Conservation (phyloP, 2,113 vertebrate genomes). For the Paramormyrops kingsleyae region DNA sequence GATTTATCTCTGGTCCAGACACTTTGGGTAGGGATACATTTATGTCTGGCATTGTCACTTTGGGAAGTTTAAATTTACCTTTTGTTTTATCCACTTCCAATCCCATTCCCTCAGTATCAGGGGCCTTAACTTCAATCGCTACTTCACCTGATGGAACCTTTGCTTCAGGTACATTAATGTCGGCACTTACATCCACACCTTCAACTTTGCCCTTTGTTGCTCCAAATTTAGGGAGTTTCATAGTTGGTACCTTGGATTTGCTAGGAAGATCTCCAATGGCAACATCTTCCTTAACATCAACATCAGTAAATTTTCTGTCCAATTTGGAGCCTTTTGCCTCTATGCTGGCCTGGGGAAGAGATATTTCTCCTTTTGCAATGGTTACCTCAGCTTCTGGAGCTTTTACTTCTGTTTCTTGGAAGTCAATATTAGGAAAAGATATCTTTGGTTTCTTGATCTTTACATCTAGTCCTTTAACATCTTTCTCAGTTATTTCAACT, state of each 20-base stretch:
- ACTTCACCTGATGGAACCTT: constrained; percentile 34
- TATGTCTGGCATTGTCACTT: constrained; percentile 24
- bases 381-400: constrained; percentile 20
- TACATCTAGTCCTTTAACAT: background rate
- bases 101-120: constrained; percentile 10
- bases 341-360: constrained; percentile 35
- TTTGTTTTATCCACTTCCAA: background rate
- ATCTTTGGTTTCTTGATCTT: constrained; percentile 41
- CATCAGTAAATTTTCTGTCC: constrained; percentile 22
- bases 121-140: constrained; percentile 20
- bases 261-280: constrained; percentile 22
- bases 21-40: background rate
- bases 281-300: constrained; percentile 20
- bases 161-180: constrained; percentile 28
- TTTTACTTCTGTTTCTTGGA: constrained; percentile 42
- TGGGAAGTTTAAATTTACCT: constrained; percentile 25
- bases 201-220: constrained; percentile 15
- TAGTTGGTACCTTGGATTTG: constrained; percentile 44
- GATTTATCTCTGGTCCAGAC: background rate
- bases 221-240: constrained; percentile 43
- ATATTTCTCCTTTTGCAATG: constrained; percentile 32
- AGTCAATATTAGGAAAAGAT: constrained; percentile 42
- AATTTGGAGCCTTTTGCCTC: constrained; percentile 29
- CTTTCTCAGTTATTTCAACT: background rate
- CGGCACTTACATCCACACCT: constrained; percentile 9